Conservation (phyloP, 1,140 invertebrate species). For the Antheraea mylitta region DNA sequence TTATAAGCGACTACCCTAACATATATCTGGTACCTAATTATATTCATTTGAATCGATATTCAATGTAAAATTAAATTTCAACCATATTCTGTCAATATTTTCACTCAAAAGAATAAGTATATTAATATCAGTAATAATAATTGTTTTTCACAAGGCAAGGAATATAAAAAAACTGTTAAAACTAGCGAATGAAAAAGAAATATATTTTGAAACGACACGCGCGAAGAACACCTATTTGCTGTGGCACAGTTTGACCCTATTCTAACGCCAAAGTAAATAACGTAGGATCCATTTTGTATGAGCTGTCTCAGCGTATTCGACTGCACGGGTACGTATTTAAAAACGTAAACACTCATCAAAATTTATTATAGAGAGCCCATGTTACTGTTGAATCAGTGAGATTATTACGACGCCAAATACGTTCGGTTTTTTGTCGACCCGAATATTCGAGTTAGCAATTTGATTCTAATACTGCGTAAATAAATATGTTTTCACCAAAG, state of each 20-base stretch:
- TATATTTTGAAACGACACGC: not conserved
- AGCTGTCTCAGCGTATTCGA: conserved; percentile 41
- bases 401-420: not conserved
- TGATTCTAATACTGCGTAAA: not conserved
- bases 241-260: conserved; percentile 14
- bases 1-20: too few species aligned
- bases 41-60: too few species aligned
- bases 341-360: conserved; percentile 41
- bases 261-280: conserved; percentile 38
- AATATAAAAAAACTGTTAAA: not conserved
- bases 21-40: too few species aligned
- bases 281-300: conserved; percentile 46
- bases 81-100: too few species aligned
- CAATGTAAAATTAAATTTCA: too few species aligned
- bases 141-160: not conserved
- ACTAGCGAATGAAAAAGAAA: not conserved
- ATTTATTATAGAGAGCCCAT: conserved; percentile 41
- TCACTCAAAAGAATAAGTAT: too few species aligned
- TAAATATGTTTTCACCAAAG: not conserved
- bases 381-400: not conserved
- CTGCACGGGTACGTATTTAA: conserved; percentile 17
- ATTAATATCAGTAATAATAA: too few species aligned
- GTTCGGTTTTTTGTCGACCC: not conserved
- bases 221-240: conserved; percentile 1
- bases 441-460: not conserved